These are phyloP conservation scores for Orthosia incerta DNA, from an alignment of 2,888 invertebrate genomes.

Conservation along the genomic window DNA sequence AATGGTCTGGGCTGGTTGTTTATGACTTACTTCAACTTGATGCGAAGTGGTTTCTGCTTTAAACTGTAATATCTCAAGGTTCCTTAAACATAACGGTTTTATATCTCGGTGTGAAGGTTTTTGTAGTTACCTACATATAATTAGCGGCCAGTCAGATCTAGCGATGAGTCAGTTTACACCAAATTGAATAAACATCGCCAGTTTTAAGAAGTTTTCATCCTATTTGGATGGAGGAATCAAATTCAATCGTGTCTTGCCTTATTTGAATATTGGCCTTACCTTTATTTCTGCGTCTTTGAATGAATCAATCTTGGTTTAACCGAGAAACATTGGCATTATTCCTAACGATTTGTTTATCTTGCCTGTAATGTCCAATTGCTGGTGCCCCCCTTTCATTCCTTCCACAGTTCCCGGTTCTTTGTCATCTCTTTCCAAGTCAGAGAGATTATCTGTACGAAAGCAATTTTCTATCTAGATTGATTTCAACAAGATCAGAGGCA, in stretches of 20 bases:
- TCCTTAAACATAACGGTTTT: conserved; percentile 42
- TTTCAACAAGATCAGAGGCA: neutral
- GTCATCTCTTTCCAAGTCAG: no score
- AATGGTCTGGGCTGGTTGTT: conserved; percentile 25
- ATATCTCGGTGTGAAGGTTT: conserved; percentile 29
- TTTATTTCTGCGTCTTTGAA: neutral
- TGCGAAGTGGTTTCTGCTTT: conserved; percentile 14
- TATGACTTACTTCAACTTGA: conserved; percentile 28
- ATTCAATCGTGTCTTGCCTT: neutral
- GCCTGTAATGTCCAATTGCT: no score
- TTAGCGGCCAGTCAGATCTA: conserved; percentile 23
- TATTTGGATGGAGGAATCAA: neutral
- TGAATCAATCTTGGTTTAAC: neutral
- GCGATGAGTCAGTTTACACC: conserved; percentile 27
- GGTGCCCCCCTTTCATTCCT: no score
- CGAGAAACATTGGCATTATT: neutral
- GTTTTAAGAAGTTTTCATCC: neutral
- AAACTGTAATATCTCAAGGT: conserved; percentile 46
- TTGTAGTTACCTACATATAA: conserved; percentile 24
- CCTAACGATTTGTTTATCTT: no score
- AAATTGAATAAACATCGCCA: neutral
- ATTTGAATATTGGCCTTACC: neutral
- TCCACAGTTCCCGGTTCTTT: no score
- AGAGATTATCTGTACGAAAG: neutral
- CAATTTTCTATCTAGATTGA: conserved; percentile 7